Percentiles rank a stretch among this genome's conserved stretches.
Conservation (phyloP, 2,888 invertebrate genomes). For the Cetonia aurata region DNA sequence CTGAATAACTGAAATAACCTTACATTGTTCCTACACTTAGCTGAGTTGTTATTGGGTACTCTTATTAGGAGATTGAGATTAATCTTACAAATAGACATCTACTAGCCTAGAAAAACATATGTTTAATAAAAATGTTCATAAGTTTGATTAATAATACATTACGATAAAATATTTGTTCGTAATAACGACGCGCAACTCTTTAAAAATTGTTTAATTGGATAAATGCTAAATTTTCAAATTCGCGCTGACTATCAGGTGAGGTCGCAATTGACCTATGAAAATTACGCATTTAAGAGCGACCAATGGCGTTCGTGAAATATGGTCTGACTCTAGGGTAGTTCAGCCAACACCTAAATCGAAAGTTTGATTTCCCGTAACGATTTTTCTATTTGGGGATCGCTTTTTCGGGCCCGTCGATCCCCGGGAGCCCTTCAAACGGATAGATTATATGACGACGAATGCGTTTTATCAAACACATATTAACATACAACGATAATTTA, state of each 20-base stretch:
- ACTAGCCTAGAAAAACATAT: too few species aligned
- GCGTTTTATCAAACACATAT: slow-evolving; percentile 23
- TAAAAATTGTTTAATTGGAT: background rate
- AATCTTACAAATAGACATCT: too few species aligned
- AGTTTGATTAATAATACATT: too few species aligned
- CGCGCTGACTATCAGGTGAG: slow-evolving; percentile 54
- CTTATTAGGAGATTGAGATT: too few species aligned
- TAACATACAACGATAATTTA: slow-evolving; percentile 41
- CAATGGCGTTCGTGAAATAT: slow-evolving; percentile 55
- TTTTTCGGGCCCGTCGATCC: background rate
- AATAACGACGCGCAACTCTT: too few species aligned
- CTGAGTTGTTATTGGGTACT: too few species aligned
- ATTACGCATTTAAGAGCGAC: slow-evolving; percentile 42
- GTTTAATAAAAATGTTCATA: too few species aligned
- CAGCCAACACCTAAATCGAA: slow-evolving; percentile 42
- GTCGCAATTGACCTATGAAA: slow-evolving; percentile 45
- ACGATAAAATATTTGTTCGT: too few species aligned
- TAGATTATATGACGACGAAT: slow-evolving; percentile 2
- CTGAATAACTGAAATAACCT: too few species aligned
- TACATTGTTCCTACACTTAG: too few species aligned
- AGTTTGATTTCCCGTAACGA: slow-evolving; percentile 27
- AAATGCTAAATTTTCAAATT: slow-evolving; percentile 49
- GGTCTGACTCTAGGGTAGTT: slow-evolving; percentile 56
- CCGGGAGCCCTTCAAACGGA: background rate
- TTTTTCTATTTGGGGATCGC: slow-evolving; percentile 7